Percentiles rank a stretch among this genome's conserved stretches.
These are phyloP conservation scores for Metellina segmentata DNA, from an alignment of 2,888 invertebrate species.

Conservation along the genomic window DNA sequence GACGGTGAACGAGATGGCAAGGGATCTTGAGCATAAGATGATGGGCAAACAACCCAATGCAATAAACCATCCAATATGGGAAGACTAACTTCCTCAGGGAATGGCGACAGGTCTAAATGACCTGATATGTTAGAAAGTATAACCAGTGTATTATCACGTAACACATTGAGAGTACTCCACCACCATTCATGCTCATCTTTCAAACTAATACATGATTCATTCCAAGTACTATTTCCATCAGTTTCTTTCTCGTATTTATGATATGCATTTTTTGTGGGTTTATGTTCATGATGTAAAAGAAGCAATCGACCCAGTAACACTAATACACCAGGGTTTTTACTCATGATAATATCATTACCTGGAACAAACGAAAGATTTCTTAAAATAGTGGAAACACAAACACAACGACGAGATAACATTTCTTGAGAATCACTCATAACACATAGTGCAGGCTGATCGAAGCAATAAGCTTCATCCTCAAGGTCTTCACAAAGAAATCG, in stretches of 20 bases:
- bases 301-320: slow-evolving; percentile 94
- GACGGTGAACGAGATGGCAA: slow-evolving; percentile 90
- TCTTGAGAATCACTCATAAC: slow-evolving; percentile 93
- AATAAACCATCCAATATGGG: slow-evolving; percentile 96
- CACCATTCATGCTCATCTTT: slow-evolving; percentile 83
- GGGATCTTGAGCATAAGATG: slow-evolving; percentile 97
- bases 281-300: slow-evolving; percentile 95
- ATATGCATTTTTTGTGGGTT: slow-evolving; percentile 89
- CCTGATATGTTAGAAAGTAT: slow-evolving; percentile 97
- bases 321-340: slow-evolving; percentile 92
- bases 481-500: slow-evolving; percentile 90
- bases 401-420: slow-evolving; percentile 92
- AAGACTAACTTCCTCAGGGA: slow-evolving; percentile 94
- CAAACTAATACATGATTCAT: slow-evolving; percentile 88
- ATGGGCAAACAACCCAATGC: slow-evolving; percentile 98
- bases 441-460: slow-evolving; percentile 93
- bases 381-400: slow-evolving; percentile 96
- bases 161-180: slow-evolving; percentile 96
- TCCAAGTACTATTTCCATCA: slow-evolving; percentile 62
- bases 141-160: slow-evolving; percentile 97
- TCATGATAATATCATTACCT: slow-evolving; percentile 95
- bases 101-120: slow-evolving; percentile 92
- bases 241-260: slow-evolving; percentile 82
- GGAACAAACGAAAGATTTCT: slow-evolving; percentile 98
- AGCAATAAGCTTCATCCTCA: slow-evolving; percentile 95